Evolutionary conservation across 2,888 invertebrate species (phyloP), one percentile per base, ranked within the genome.

Genomic region (Globia sparganii): DNA sequence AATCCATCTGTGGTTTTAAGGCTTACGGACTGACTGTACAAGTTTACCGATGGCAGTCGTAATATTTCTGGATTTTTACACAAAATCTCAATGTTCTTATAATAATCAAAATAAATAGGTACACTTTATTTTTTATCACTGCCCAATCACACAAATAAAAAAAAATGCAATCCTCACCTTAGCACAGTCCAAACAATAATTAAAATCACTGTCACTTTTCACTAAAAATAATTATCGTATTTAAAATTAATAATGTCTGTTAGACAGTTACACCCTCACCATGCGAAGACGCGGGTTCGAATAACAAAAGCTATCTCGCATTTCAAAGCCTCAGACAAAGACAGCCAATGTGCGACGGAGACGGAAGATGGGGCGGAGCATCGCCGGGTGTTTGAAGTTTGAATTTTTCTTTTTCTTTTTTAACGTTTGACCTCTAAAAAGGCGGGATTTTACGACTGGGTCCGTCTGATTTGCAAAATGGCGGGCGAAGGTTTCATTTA

Each of bases 221-320:
- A 86, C 87, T 58, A 84, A 83, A 84, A 76, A 78, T 72, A 82
- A 56, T 80, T 81, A 87, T 84, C 86, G 86, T 87, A 84, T 77
- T 88, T 84, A 84, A 77, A 77, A 81, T 64, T 81, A 87, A 77
- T 85, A 81, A 71, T 71, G 69, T 84, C 40, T 81, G 66, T 84
- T 81, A 66, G 53, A 77, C 28, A 69, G 71, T 43, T 37, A 95
- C 96, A 94, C 95, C 96, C 95, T 95, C 93, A 81, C 94, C 77
- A 86, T 61, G 65, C 84, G 92, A 88, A 88, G 92, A 87, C 90
- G 86, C 77, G 90, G 95, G 92, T 90, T 96, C 96, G 94, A 94
- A 96, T 96, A 94, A 96, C 96, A 95, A 91, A 91, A 92, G 92
- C 90, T 91, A 91, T 87, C 88, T 93, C 91, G 88, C 91, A 90